Evolutionary conservation across 1,140 invertebrate genomes (phyloP).

Genomic region (Heliconius melpomene): DNA sequence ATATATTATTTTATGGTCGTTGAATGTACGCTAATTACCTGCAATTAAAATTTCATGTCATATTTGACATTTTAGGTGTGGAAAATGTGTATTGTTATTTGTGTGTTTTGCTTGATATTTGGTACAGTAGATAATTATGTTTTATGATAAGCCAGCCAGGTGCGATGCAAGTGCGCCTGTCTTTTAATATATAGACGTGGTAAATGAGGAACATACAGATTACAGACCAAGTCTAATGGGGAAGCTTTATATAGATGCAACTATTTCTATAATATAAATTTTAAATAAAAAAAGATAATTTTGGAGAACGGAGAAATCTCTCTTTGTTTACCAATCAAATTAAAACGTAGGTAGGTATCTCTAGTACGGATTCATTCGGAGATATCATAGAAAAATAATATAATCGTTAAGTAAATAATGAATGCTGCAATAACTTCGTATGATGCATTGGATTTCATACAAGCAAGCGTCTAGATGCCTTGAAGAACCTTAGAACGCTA

Average conservation of each 20-base stretch:
- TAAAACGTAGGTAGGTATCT: no score
- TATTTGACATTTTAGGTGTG: neutral
- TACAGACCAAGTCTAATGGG: neutral
- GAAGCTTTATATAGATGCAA: neutral
- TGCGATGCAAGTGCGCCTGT: no score
- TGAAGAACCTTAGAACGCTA: neutral
- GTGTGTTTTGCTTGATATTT: neutral
- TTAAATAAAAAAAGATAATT: no score
- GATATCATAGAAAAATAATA: neutral
- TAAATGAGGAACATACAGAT: no score
- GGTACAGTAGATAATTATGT: neutral
- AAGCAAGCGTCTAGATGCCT: neutral
- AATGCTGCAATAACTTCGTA: neutral
- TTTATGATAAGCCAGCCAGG: neutral
- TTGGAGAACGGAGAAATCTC: no score
- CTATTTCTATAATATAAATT: neutral
- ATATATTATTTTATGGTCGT: neutral
- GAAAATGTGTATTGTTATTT: neutral
- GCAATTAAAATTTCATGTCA: neutral
- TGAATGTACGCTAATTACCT: neutral
- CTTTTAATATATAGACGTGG: no score
- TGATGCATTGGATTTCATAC: neutral
- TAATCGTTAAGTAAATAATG: neutral
- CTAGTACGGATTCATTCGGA: no score
- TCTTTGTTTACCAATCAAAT: no score